These are phyloP conservation scores for Lithophane socia DNA, from an alignment of 2,888 invertebrate species.

Conservation along the genomic window DNA sequence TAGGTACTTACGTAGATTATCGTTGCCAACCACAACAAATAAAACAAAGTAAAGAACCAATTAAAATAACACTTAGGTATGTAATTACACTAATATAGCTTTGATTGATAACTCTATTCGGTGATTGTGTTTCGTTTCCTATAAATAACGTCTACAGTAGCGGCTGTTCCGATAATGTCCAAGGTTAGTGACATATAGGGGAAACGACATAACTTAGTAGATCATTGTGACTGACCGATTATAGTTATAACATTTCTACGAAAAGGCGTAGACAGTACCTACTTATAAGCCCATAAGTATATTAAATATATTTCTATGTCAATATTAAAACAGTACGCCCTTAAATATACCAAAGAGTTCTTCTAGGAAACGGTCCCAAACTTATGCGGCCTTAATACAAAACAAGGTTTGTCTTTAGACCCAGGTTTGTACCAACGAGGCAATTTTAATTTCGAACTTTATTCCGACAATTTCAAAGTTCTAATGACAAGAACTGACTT, in stretches of 20 bases:
- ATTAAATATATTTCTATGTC: not conserved
- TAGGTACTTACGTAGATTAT: not conserved
- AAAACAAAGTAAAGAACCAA: slow-evolving; percentile 10
- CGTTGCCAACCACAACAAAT: not conserved
- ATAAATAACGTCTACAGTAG: slow-evolving; percentile 39
- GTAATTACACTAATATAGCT: slow-evolving; percentile 27
- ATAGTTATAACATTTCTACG: slow-evolving; percentile 10
- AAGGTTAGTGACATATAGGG: slow-evolving; percentile 24
- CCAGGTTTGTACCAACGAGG: not conserved
- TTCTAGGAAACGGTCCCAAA: not conserved
- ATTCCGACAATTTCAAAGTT: not conserved
- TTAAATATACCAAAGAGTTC: not conserved
- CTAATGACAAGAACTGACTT: not conserved
- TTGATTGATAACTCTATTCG: slow-evolving; percentile 25
- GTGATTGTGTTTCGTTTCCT: slow-evolving; percentile 29
- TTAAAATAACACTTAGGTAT: not conserved
- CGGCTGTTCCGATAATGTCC: slow-evolving; percentile 9
- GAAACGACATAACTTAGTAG: slow-evolving; percentile 7
- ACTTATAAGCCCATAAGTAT: not conserved
- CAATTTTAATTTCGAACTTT: not conserved
- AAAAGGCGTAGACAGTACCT: slow-evolving; percentile 7
- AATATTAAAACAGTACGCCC: slow-evolving; percentile 7
- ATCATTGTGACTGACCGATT: not conserved
- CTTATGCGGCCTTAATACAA: not conserved
- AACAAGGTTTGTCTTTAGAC: not conserved